These are phyloP conservation scores for Tetheella fluctuosa DNA, from an alignment of 2,888 invertebrate species.

Conservation along the genomic window DNA sequence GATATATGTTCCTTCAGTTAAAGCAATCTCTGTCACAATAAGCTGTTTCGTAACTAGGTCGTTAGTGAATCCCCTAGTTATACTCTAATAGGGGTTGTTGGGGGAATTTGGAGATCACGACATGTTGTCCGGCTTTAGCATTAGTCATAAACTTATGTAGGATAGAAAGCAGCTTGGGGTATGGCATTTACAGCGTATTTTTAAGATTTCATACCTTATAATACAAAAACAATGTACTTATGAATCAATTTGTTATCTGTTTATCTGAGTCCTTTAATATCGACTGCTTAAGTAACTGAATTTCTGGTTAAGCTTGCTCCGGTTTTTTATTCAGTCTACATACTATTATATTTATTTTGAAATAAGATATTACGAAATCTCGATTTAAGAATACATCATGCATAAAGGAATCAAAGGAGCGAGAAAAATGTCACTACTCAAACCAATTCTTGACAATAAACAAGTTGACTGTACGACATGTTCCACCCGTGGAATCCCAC, in stretches of 20 bases:
- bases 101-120: neutral
- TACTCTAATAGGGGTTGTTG: neutral
- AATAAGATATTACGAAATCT: slow-evolving; percentile 24
- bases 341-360: neutral
- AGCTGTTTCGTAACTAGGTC: slow-evolving; percentile 2
- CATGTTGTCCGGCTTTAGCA: neutral
- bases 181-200: neutral
- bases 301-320: no score
- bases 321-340: no score
- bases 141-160: neutral
- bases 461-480: slow-evolving; percentile 61
- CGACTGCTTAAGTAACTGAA: no score
- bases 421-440: slow-evolving; percentile 45
- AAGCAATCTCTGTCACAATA: neutral
- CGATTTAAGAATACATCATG: slow-evolving; percentile 39
- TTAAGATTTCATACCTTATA: no score
- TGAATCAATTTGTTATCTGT: no score
- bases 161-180: neutral
- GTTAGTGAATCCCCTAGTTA: neutral
- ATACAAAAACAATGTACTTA: no score
- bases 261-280: no score
- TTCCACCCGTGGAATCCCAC: slow-evolving; percentile 54
- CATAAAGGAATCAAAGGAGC: slow-evolving; percentile 46
- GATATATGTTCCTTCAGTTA: neutral
- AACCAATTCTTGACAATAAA: slow-evolving; percentile 66